A percentile compares a stretch with the other conserved stretches of the same genome.
Conservation (phyloP, 2,888 invertebrate species). For the Hedychridium roseum region DNA sequence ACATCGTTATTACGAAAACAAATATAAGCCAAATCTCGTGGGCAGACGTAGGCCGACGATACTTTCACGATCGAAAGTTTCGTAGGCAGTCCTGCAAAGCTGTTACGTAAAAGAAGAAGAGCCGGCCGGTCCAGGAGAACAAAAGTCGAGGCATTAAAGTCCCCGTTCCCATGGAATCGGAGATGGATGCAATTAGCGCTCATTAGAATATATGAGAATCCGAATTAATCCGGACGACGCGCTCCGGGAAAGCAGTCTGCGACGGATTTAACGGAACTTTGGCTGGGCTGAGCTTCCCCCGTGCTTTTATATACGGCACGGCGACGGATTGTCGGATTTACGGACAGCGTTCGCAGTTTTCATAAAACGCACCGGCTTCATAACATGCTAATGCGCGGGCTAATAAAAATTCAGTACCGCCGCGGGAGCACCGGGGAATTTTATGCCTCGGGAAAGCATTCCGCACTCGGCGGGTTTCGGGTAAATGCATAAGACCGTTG, state of each 20-base stretch:
- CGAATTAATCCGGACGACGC: conserved; percentile 19
- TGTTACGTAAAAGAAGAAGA: no score
- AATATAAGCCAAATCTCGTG: no score
- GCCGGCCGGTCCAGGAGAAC: no score
- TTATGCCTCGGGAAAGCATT: not conserved
- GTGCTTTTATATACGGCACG: no score
- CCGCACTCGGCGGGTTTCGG: no score
- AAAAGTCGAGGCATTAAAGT: no score
- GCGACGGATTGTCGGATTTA: conserved; percentile 16
- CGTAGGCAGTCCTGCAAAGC: conserved; percentile 18
- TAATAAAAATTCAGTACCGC: conserved; percentile 30
- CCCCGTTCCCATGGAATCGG: no score
- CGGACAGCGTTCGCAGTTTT: conserved; percentile 16
- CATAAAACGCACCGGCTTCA: conserved; percentile 28
- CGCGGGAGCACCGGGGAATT: conserved; percentile 1
- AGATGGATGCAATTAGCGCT: conserved; percentile 4
- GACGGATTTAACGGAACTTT: not conserved
- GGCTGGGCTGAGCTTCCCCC: not conserved
- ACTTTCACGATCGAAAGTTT: conserved; percentile 27
- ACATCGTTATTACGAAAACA: no score
- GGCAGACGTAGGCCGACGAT: no score
- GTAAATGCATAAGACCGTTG: no score
- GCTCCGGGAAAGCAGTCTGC: no score
- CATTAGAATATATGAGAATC: not conserved
- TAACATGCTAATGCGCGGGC: conserved; percentile 32